These are phyloP conservation scores for Lates calcarifer DNA, from an alignment of 2,113 vertebrate species.

Conservation along the genomic window DNA sequence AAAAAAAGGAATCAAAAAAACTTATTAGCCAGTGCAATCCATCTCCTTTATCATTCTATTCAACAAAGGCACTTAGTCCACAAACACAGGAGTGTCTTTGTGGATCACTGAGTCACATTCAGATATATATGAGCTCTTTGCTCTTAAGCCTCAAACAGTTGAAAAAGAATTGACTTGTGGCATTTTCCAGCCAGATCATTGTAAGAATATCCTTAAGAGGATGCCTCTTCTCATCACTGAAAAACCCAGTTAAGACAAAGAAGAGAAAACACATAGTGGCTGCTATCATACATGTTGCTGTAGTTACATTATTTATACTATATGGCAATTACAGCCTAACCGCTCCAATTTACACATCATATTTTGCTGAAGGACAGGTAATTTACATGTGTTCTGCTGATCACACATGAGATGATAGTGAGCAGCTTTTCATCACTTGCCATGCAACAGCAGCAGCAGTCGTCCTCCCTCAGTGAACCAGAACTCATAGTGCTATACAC, in stretches of 20 bases:
- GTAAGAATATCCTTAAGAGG: background rate
- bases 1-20: background rate
- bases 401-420: conserved; percentile 4
- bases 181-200: conserved; percentile 3
- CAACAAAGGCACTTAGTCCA: conserved; percentile 15
- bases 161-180: background rate
- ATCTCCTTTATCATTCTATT: background rate
- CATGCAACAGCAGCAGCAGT: background rate
- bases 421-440: too few relatives aligned
- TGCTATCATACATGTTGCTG: background rate
- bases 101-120: background rate
- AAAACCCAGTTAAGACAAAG: background rate
- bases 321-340: background rate
- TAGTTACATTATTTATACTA: background rate
- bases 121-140: background rate
- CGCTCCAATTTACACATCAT: background rate
- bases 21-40: conserved; percentile 15
- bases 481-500: background rate
- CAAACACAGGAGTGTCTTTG: background rate
- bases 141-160: conserved; percentile 38
- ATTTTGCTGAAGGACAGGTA: conserved; percentile 31
- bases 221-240: background rate
- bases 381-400: conserved; percentile 48
- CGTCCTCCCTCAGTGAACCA: background rate
- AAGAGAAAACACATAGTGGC: conserved; percentile 6